Conservation (phyloP, 2,797 vertebrate species). For the Tarsius wallacei region DNA sequence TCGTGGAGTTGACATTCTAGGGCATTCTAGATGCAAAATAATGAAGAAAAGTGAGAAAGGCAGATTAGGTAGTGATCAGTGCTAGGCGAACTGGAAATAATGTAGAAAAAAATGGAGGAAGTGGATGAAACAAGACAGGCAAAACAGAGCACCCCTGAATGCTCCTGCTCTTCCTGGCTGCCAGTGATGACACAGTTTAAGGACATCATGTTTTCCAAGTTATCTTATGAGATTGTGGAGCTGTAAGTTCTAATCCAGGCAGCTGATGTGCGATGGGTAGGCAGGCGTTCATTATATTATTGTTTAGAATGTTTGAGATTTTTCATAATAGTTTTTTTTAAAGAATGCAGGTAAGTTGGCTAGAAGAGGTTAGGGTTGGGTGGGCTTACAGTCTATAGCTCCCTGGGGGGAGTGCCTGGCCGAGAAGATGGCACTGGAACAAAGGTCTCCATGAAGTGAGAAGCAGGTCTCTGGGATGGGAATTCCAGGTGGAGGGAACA, state of each 20-base stretch:
- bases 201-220: slow-evolving; percentile 43
- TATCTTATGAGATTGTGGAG: not conserved
- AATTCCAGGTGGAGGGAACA: not conserved
- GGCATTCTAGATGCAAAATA: not conserved
- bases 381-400: not conserved
- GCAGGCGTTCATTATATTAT: not conserved
- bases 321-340: not conserved
- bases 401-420: not conserved
- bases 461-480: not conserved
- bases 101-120: not conserved
- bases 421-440: not conserved
- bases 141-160: not conserved
- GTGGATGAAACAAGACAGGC: not conserved
- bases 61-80: not conserved
- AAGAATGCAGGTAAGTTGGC: not conserved
- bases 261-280: not conserved
- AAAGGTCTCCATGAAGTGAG: not conserved
- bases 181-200: not conserved
- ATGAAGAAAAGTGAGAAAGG: not conserved
- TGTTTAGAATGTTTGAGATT: slow-evolving; percentile 24
- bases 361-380: not conserved
- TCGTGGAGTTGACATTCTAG: not conserved
- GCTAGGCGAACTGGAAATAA: not conserved
- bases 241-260: not conserved
- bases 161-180: not conserved